phyloP scores from a whole-genome alignment of 1,140 invertebrate genomes.

The Drosophila insularis region DNA sequence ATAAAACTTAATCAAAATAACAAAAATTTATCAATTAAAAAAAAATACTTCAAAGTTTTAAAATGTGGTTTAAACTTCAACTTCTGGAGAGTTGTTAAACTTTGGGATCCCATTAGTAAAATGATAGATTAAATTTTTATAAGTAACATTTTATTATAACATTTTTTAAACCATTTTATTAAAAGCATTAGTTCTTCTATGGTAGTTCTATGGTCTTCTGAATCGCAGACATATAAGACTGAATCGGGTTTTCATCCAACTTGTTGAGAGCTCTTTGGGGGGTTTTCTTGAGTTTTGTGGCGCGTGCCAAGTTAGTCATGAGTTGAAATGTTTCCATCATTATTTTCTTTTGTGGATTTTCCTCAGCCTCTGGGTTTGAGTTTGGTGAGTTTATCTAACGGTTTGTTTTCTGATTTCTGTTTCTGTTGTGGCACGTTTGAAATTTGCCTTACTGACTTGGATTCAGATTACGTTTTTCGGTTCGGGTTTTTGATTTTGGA shows the following conservation, averaged over 20 bases:
- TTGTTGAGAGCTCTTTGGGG: not conserved
- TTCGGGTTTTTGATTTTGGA: constrained; percentile 42
- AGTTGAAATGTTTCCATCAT: constrained; percentile 36
- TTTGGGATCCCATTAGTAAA: too few species aligned
- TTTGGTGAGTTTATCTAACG: constrained; percentile 3
- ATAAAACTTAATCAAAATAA: too few species aligned
- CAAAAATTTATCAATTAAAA: too few species aligned
- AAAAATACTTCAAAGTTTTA: too few species aligned
- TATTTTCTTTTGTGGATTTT: constrained; percentile 6
- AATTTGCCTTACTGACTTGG: constrained; percentile 8
- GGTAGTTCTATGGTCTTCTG: not conserved
- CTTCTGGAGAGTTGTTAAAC: too few species aligned
- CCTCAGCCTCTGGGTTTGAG: not conserved
- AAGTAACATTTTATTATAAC: too few species aligned
- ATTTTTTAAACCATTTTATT: too few species aligned
- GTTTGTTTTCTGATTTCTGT: constrained; percentile 23
- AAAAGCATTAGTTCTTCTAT: too few species aligned
- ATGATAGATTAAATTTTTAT: too few species aligned
- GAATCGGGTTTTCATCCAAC: not conserved
- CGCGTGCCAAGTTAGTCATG: constrained; percentile 49
- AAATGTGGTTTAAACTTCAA: too few species aligned
- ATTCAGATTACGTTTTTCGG: constrained; percentile 21
- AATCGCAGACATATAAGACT: not conserved
- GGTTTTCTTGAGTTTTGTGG: not conserved
- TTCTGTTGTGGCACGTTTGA: not conserved